Evolutionary conservation across 2,797 vertebrate species (phyloP), one percentile per base, ranked within the genome.

Genomic region (Sebastes itinus): DNA sequence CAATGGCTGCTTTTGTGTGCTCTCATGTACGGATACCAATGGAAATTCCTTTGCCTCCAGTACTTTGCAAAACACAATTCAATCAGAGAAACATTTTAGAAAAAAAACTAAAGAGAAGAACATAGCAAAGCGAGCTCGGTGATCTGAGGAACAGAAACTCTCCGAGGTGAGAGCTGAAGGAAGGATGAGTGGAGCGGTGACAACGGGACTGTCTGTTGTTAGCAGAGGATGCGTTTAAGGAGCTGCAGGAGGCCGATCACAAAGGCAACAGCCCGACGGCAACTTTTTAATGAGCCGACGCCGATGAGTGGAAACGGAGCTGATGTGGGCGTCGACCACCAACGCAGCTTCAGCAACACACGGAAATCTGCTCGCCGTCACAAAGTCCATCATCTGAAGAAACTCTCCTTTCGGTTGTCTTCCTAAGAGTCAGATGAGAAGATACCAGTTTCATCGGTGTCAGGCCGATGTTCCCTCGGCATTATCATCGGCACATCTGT

Each of bases 11-110:
- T 70, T 84, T 89, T 85, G 80, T 89, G 72, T 14, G 72, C 81
- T 87, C 84, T 92, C 87, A 28, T 93, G 89, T 93, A 83, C 71
- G 33, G 78, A 69, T 83, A 72, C 35, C 49, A 78, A 78, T 59
- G 75, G 72, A 86, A 81, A 87, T 72, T 85, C 68, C 69, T 93
- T 90, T 81, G 88, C 93, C 80, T 89, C 77, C 25, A 71, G 82
- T 87, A 59, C 73, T 78, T 84, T 90, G 82, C 85, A 75, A 87
- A 88, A 83, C 81, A 88, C 78, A 79, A 85, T 94, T 88, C 82
- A 89, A 92, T 90, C 85, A 88, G 10, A 88, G 73, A 23, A 72
- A 52, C 27, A 30, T 25, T 33, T 11, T 12, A 55, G 25, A 35
- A 11, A 52, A 5, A 22, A 28, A 82, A 78, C 56, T 14, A 60